A percentile compares a stretch with the other conserved stretches of the same genome.
Conservation (phyloP, 2,888 invertebrate genomes). For the Cecidostiba fungosa region DNA sequence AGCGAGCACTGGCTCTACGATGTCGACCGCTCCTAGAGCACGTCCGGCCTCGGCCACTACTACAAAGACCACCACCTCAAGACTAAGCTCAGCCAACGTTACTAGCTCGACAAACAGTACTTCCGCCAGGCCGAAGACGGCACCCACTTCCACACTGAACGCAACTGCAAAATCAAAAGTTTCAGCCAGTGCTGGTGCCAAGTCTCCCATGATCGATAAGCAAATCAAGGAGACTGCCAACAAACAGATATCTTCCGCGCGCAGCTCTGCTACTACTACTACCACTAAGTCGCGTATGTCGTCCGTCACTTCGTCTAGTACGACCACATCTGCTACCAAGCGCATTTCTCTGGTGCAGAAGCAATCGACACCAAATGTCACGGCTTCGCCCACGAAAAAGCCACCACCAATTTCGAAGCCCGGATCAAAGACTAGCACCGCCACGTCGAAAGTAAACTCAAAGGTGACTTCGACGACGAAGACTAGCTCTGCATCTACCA, state of each 20-base stretch:
- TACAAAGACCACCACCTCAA: conserved; percentile 61
- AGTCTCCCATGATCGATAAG: conserved; percentile 81
- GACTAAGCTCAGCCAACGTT: conserved; percentile 60
- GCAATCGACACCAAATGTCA: conserved; percentile 43
- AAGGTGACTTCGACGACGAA: conserved; percentile 65
- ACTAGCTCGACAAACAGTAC: conserved; percentile 69
- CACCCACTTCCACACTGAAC: conserved; percentile 68
- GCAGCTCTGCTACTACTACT: conserved; percentile 76
- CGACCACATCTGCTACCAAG: conserved; percentile 62
- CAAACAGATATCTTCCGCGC: conserved; percentile 84
- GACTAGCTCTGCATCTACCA: conserved; percentile 48
- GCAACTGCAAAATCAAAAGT: conserved; percentile 61
- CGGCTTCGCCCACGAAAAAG: conserved; percentile 70
- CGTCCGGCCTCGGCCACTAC: conserved; percentile 63
- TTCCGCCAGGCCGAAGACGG: conserved; percentile 72
- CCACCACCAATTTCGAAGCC: conserved; percentile 67
- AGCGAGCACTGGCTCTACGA: conserved; percentile 70
- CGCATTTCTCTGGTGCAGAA: conserved; percentile 52
- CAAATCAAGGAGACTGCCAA: conserved; percentile 87
- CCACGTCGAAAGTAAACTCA: conserved; percentile 48
- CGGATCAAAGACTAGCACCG: conserved; percentile 55
- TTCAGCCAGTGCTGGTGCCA: conserved; percentile 61
- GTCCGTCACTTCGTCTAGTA: conserved; percentile 63
- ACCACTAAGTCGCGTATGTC: conserved; percentile 64
- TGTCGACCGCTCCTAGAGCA: conserved; percentile 59